Conservation (phyloP, 2,797 vertebrate species). For the Chanos chanos region DNA sequence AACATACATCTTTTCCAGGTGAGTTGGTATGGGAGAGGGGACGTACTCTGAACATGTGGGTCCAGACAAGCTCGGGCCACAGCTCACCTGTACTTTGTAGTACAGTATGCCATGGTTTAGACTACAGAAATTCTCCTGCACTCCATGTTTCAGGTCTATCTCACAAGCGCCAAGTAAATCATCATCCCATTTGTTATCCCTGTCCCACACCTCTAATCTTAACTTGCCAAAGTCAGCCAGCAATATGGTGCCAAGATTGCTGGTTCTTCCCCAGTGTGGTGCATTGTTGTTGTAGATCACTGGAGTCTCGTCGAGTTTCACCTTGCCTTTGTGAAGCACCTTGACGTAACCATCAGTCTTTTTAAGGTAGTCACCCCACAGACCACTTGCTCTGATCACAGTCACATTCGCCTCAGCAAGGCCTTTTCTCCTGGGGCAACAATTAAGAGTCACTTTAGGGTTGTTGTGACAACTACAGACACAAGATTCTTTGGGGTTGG, state of each 20-base stretch:
- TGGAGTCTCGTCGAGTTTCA: background rate
- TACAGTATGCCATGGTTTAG: constrained; percentile 68
- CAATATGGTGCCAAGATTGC: constrained; percentile 58
- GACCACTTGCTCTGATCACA: constrained; percentile 40
- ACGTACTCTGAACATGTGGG: constrained; percentile 62
- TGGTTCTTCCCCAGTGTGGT: constrained; percentile 60
- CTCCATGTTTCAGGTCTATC: constrained; percentile 33
- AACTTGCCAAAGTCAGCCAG: constrained; percentile 39
- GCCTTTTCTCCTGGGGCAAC: constrained; percentile 74
- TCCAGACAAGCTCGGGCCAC: constrained; percentile 69
- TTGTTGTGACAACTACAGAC: constrained; percentile 64
- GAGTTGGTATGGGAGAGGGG: constrained; percentile 50
- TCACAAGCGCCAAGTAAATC: constrained; percentile 76
- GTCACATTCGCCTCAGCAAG: constrained; percentile 67
- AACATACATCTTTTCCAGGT: constrained; percentile 52
- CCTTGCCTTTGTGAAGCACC: constrained; percentile 40
- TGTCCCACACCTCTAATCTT: constrained; percentile 77
- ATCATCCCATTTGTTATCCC: constrained; percentile 70
- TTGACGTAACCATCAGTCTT: constrained; percentile 75
- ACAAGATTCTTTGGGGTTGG: constrained; percentile 59
- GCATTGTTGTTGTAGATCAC: constrained; percentile 62
- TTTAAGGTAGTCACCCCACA: constrained; percentile 68
- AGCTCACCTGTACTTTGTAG: constrained; percentile 58
- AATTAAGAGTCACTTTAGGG: constrained; percentile 51
- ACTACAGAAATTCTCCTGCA: constrained; percentile 52